These are phyloP conservation scores for Clostera curtula DNA, from an alignment of 2,888 invertebrate genomes.

Conservation along the genomic window DNA sequence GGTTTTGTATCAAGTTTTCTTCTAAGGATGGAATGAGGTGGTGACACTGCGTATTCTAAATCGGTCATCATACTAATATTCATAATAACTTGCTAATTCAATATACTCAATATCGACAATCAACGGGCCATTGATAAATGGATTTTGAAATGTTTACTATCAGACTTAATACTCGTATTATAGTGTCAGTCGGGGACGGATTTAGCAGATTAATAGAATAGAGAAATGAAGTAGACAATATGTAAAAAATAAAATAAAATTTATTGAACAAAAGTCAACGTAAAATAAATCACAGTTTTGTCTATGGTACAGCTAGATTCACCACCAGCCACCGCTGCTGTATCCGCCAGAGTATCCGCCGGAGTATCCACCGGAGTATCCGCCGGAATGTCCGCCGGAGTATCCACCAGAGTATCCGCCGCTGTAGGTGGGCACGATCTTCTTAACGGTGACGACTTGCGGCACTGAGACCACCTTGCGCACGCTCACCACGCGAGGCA, in stretches of 20 bases:
- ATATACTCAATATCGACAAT: too few relatives aligned
- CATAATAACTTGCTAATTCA: too few relatives aligned
- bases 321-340: slow-evolving; percentile 20
- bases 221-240: too few relatives aligned
- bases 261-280: slow-evolving; percentile 6
- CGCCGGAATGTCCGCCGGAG: slow-evolving; percentile 9
- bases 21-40: too few relatives aligned
- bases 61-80: too few relatives aligned
- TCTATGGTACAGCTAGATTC: slow-evolving; percentile 11
- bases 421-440: slow-evolving; percentile 27
- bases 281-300: slow-evolving; percentile 7
- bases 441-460: slow-evolving; percentile 40
- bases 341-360: slow-evolving; percentile 7
- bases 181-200: too few relatives aligned
- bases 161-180: too few relatives aligned
- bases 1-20: too few relatives aligned
- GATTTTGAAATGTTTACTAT: too few relatives aligned
- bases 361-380: slow-evolving; percentile 9
- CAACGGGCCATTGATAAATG: too few relatives aligned
- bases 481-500: slow-evolving; percentile 33
- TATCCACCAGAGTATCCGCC: slow-evolving; percentile 9
- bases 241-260: slow-evolving; percentile 2
- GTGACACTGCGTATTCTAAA: too few relatives aligned
- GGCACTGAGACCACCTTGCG: slow-evolving; percentile 42
- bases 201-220: too few relatives aligned